These are phyloP conservation scores for Meganola albula DNA, from an alignment of 2,888 invertebrate species.

Conservation along the genomic window DNA sequence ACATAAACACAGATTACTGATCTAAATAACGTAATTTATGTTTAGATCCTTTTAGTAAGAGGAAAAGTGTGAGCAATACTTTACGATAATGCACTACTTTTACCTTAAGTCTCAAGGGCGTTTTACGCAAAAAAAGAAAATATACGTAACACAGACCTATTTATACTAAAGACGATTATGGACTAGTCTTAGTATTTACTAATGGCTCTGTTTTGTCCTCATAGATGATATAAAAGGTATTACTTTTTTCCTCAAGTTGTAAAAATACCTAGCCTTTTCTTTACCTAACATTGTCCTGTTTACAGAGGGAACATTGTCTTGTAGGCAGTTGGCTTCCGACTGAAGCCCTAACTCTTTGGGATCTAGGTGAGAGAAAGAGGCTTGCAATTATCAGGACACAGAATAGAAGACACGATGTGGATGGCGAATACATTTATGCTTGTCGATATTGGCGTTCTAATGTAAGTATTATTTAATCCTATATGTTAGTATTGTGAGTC, in stretches of 20 bases:
- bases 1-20: background rate
- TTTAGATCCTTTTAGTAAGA: background rate
- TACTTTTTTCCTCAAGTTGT: conserved; percentile 12
- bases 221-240: conserved; percentile 10
- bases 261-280: too few species aligned
- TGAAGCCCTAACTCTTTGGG: conserved; percentile 75
- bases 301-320: conserved; percentile 68
- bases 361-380: conserved; percentile 66
- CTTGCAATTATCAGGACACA: conserved; percentile 62
- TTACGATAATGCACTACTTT: background rate
- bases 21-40: background rate
- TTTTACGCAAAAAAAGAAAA: too few species aligned
- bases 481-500: background rate
- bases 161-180: too few species aligned
- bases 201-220: conserved; percentile 6
- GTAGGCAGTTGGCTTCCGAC: conserved; percentile 77
- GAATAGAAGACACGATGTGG: conserved; percentile 69
- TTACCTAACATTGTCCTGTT: too few species aligned
- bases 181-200: too few species aligned
- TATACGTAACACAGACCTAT: too few species aligned
- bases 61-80: background rate
- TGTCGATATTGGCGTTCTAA: conserved; percentile 71
- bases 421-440: conserved; percentile 77
- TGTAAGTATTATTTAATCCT: conserved; percentile 30
- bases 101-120: too few species aligned